Evolutionary conservation across 2,113 vertebrate genomes (phyloP).

Genomic region (Bathybates hornii): DNA sequence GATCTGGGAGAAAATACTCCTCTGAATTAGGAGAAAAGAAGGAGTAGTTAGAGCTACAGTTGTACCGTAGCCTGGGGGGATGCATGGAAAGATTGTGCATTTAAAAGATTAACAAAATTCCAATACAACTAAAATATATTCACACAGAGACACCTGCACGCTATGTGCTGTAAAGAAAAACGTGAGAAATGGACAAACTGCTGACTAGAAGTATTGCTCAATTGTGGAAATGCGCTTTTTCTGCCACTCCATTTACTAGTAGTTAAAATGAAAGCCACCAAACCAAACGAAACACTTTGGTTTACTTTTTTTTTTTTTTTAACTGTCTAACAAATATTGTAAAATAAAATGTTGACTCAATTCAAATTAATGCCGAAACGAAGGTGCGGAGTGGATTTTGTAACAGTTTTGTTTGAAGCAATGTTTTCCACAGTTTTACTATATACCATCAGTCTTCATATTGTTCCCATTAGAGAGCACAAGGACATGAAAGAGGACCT

Average conservation of each 20-base stretch:
- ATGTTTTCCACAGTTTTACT: constrained; percentile 80
- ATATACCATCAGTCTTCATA: constrained; percentile 88
- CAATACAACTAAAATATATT: not conserved
- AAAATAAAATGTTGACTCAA: not conserved
- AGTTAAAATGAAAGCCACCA: not conserved
- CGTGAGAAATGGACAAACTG: not conserved
- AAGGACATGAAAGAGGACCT: constrained; percentile 86
- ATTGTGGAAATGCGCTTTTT: not conserved
- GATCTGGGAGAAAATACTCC: not conserved
- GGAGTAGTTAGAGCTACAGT: not conserved
- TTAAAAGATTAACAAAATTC: not conserved
- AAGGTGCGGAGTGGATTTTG: not conserved
- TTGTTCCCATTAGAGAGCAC: constrained; percentile 91
- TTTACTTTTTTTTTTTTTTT: not conserved
- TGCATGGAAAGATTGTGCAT: not conserved
- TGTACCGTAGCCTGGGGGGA: not conserved
- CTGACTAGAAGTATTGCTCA: not conserved
- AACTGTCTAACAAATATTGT: not conserved
- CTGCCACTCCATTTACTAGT: too few species aligned
- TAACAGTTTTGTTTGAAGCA: constrained; percentile 62
- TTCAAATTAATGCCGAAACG: not conserved
- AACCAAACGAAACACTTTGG: not conserved
- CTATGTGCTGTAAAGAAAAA: not conserved
- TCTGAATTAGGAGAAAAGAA: not conserved
- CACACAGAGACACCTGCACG: not conserved